Evolutionary conservation across 1,140 invertebrate species (phyloP).

Genomic region (Trichogramma pretiosum): DNA sequence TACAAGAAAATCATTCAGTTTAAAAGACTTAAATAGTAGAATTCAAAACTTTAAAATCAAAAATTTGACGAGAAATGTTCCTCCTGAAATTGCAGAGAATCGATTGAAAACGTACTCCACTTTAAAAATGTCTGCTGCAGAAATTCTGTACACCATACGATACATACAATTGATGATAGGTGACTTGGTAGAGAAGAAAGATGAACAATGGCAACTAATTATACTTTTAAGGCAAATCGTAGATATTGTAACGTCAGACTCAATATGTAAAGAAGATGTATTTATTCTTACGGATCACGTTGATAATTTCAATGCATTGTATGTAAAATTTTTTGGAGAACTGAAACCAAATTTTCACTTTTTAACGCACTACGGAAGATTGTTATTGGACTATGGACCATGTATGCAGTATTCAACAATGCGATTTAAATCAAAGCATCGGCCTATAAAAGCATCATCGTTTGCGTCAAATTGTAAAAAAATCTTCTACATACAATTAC

Average conservation of each 20-base stretch:
- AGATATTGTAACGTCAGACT: neutral
- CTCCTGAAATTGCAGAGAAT: neutral
- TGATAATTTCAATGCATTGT: neutral
- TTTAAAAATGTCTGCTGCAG: slow-evolving; percentile 2
- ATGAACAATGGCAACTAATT: neutral
- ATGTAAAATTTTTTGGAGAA: neutral
- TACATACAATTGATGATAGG: neutral
- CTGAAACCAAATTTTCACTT: slow-evolving; percentile 6
- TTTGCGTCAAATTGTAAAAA: too few relatives aligned
- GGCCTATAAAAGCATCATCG: neutral
- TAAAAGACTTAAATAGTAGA: neutral
- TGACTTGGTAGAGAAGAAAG: neutral
- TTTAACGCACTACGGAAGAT: neutral
- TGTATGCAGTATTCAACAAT: slow-evolving; percentile 1
- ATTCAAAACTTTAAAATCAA: slow-evolving; percentile 1
- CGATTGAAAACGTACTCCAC: neutral
- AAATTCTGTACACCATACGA: neutral
- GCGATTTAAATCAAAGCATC: neutral
- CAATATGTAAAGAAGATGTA: neutral
- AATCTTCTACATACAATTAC: too few relatives aligned
- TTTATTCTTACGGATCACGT: neutral
- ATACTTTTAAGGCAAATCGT: slow-evolving; percentile 3
- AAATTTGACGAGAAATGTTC: neutral
- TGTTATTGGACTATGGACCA: slow-evolving; percentile 3
- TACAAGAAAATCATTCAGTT: neutral